Percentiles rank a stretch among this genome's conserved stretches.
phyloP scores from a whole-genome alignment of 2,888 invertebrate genomes.

The Lottia gigantea region DNA sequence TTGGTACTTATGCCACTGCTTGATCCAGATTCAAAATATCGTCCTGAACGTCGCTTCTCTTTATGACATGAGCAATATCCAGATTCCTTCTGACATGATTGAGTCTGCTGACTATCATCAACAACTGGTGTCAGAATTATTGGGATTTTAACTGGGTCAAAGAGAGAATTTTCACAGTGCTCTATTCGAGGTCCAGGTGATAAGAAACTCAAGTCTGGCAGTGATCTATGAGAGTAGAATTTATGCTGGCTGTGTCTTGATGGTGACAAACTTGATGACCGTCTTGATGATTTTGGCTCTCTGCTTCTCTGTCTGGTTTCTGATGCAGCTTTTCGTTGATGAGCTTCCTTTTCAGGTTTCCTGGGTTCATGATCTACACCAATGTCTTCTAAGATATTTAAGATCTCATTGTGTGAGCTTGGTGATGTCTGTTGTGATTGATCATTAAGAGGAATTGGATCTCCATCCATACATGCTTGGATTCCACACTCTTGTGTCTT shows the following conservation, averaged over 20 bases:
- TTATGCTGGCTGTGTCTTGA: slow-evolving; percentile 41
- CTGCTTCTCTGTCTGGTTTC: slow-evolving; percentile 11
- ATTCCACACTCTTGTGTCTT: slow-evolving; percentile 55
- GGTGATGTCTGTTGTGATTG: slow-evolving; percentile 40
- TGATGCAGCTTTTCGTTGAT: not conserved
- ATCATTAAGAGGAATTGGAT: slow-evolving; percentile 20
- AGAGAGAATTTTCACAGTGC: slow-evolving; percentile 40
- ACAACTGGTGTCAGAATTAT: slow-evolving; percentile 38
- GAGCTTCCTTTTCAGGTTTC: slow-evolving; percentile 13
- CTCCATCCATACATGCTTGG: slow-evolving; percentile 45
- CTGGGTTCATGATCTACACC: slow-evolving; percentile 19
- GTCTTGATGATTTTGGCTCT: slow-evolving; percentile 20
- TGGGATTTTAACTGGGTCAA: slow-evolving; percentile 49
- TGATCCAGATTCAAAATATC: slow-evolving; percentile 38
- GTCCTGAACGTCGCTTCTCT: slow-evolving; percentile 1
- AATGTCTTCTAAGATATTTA: slow-evolving; percentile 29
- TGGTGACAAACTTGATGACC: slow-evolving; percentile 36
- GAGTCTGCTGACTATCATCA: slow-evolving; percentile 24
- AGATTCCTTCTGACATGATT: slow-evolving; percentile 32
- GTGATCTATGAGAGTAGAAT: slow-evolving; percentile 51
- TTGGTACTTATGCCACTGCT: slow-evolving; percentile 53
- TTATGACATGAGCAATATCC: slow-evolving; percentile 31
- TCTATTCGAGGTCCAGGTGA: slow-evolving; percentile 18
- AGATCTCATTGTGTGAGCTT: slow-evolving; percentile 29
- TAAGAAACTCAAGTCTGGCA: slow-evolving; percentile 58